Evolutionary conservation across 2,113 vertebrate species (phyloP).

Genomic region (Odocoileus virginianus): DNA sequence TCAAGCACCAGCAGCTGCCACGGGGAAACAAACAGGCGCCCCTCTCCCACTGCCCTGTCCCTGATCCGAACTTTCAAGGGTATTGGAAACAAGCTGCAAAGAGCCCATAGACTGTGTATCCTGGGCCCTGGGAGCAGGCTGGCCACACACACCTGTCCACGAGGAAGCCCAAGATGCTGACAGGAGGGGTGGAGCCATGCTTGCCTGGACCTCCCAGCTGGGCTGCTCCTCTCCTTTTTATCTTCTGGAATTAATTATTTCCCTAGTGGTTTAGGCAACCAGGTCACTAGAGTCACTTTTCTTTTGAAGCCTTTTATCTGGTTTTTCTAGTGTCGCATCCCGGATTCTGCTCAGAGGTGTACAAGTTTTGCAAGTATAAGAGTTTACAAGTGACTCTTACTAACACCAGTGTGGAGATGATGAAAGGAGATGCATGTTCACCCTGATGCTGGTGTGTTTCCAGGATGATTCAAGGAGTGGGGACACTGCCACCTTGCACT

Average conservation of each 20-base stretch:
- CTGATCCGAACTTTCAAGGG: background rate
- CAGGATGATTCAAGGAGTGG: background rate
- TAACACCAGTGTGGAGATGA: background rate
- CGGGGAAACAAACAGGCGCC: background rate
- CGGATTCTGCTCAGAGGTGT: background rate
- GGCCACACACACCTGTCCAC: background rate
- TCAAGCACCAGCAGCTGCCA: fast-evolving
- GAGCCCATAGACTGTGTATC: background rate
- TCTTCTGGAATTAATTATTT: background rate
- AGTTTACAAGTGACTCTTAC: background rate
- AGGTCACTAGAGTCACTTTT: background rate
- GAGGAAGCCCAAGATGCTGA: too few species aligned
- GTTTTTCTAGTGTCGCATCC: background rate
- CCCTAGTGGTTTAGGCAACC: background rate
- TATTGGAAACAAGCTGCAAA: background rate
- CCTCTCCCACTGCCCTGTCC: too few species aligned
- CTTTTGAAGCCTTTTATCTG: background rate
- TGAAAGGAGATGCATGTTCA: background rate
- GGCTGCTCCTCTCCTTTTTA: background rate
- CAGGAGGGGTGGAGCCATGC: background rate
- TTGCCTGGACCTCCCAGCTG: fast-evolving
- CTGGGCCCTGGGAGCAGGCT: background rate
- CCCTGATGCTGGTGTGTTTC: background rate
- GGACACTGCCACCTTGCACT: background rate
- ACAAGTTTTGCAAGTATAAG: background rate